Conservation (phyloP, 2,797 vertebrate species). For the Acrossocheilus fasciatus region DNA sequence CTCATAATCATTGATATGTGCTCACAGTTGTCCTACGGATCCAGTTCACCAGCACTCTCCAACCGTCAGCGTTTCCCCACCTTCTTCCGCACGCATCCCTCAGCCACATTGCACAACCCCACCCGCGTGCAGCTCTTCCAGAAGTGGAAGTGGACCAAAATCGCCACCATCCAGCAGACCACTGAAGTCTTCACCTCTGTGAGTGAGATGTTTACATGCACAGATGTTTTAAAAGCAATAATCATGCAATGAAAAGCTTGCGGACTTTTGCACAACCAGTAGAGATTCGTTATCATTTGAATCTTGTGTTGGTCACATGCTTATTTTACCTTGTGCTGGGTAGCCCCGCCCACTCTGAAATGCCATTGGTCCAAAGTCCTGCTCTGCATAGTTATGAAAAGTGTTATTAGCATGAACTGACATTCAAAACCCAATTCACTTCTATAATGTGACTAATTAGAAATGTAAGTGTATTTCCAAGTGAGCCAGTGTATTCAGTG, state of each 20-base stretch:
- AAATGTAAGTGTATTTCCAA: not conserved
- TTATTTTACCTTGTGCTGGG: not conserved
- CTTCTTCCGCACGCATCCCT: slow-evolving; percentile 88
- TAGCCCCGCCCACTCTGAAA: not conserved
- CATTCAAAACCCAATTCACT: not conserved
- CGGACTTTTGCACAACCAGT: not conserved
- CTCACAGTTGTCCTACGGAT: slow-evolving; percentile 84
- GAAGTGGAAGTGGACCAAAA: slow-evolving; percentile 90
- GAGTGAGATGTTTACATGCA: slow-evolving; percentile 54
- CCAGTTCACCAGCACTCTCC: slow-evolving; percentile 87
- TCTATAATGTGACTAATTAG: not conserved
- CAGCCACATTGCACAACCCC: slow-evolving; percentile 87
- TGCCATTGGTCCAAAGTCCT: not conserved
- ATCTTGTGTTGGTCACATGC: not conserved
- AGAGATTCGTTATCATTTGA: not conserved
- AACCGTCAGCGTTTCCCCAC: slow-evolving; percentile 88
- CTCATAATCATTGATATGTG: not conserved
- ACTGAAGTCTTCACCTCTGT: slow-evolving; percentile 90
- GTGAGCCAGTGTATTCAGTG: not conserved
- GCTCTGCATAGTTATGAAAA: not conserved
- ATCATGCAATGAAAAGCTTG: not conserved
- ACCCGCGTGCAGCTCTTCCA: slow-evolving; percentile 87
- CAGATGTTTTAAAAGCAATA: not conserved
- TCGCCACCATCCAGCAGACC: slow-evolving; percentile 90
- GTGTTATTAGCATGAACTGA: not conserved